Percentiles rank a stretch among this genome's conserved stretches.
Conservation (phyloP, 2,113 vertebrate genomes). For the Amazona guildingii region DNA sequence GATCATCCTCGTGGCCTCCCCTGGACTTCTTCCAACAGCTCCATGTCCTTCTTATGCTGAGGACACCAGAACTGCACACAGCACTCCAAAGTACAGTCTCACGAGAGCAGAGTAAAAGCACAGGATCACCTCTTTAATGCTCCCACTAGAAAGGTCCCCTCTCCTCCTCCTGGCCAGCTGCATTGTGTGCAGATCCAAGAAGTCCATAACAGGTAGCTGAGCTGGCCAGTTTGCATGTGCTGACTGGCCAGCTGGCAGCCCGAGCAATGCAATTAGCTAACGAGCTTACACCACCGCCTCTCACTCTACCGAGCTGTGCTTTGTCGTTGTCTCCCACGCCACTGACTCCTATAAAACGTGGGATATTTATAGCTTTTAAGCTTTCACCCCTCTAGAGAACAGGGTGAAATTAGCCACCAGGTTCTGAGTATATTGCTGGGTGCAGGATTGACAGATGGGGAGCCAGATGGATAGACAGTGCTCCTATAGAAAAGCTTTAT, state of each 20-base stretch:
- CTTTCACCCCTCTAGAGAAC: neutral
- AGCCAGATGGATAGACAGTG: conserved; percentile 61
- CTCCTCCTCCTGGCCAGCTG: neutral
- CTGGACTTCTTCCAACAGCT: neutral
- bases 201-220: conserved; percentile 28
- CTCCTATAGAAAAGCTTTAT: conserved; percentile 33
- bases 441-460: conserved; percentile 41
- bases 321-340: neutral
- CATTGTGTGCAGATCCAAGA: neutral
- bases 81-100: neutral
- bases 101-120: neutral
- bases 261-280: conserved; percentile 38
- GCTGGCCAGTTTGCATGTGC: neutral
- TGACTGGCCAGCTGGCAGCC: conserved; percentile 36
- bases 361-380: conserved; percentile 42
- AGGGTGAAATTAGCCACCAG: conserved; percentile 33
- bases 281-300: neutral
- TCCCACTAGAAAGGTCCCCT: neutral
- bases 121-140: neutral
- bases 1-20: neutral
- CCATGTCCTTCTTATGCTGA: neutral
- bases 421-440: conserved; percentile 11
- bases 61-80: neutral
- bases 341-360: conserved; percentile 25
- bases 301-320: neutral